phyloP scores from a whole-genome alignment of 64 coral and sea anemone species.

The Acropora tenuis region DNA sequence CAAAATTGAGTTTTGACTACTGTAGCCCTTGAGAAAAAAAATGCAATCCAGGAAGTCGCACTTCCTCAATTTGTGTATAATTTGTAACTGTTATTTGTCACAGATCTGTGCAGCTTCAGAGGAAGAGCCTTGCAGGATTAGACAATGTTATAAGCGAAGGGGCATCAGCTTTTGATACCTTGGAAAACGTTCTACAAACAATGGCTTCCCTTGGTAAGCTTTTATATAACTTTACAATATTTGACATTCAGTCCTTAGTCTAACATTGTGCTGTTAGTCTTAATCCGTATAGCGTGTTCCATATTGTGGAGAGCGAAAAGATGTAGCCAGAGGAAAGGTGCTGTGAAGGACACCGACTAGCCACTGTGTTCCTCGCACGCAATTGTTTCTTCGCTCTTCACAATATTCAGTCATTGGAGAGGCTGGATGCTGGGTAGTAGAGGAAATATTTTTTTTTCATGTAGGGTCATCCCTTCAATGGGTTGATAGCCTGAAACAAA shows the following conservation, averaged over 20 bases:
- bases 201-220: constrained; percentile 33
- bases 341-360: neutral
- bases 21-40: too few species aligned
- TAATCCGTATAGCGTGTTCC: neutral
- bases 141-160: constrained; percentile 29
- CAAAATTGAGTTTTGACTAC: too few species aligned
- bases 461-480: constrained; percentile 40
- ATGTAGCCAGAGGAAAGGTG: neutral
- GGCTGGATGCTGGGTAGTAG: neutral
- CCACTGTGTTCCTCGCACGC: neutral
- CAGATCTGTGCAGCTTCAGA: too few species aligned
- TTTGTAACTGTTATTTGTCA: too few species aligned
- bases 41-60: too few species aligned
- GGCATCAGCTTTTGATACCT: constrained; percentile 59
- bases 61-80: too few species aligned
- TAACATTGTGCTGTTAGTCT: neutral
- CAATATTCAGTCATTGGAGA: neutral
- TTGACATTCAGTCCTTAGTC: neutral
- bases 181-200: constrained; percentile 29
- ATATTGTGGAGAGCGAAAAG: neutral
- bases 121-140: too few species aligned
- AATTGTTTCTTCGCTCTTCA: neutral
- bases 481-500: constrained; percentile 26
- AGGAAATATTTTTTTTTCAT: neutral
- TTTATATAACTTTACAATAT: neutral